phyloP scores from a whole-genome alignment of 2,888 invertebrate genomes.

The Anoplius nigerrimus region DNA sequence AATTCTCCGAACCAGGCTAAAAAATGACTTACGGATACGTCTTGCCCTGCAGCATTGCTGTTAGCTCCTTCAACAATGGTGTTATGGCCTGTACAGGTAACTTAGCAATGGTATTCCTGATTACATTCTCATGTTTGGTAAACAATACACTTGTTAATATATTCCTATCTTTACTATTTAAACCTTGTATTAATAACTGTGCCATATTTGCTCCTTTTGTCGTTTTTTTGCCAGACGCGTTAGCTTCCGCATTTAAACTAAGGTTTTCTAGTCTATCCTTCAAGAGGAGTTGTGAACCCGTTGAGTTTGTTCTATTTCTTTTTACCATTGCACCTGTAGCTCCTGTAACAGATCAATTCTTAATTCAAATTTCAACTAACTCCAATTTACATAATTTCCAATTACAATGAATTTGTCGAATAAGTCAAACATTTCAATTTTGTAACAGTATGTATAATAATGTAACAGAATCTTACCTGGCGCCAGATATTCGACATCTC shows the following conservation, averaged over 20 bases:
- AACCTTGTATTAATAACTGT: constrained; percentile 87
- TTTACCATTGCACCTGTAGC: constrained; percentile 35
- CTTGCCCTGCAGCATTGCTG: constrained; percentile 81
- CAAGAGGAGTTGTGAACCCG: constrained; percentile 83
- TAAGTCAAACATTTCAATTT: no score
- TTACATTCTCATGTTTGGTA: constrained; percentile 81
- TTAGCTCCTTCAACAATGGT: constrained; percentile 84
- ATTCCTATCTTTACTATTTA: constrained; percentile 88
- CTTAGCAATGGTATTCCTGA: constrained; percentile 84
- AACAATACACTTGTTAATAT: constrained; percentile 85
- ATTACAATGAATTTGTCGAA: no score
- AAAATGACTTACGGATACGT: constrained; percentile 80
- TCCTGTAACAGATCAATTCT: constrained; percentile 32
- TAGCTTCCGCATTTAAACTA: constrained; percentile 78
- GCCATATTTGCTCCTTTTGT: constrained; percentile 81
- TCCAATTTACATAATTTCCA: neutral
- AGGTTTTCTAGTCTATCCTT: constrained; percentile 89
- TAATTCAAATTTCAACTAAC: constrained; percentile 5
- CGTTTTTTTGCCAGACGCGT: constrained; percentile 75
- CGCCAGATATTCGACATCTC: constrained; percentile 76
- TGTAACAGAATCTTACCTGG: constrained; percentile 70
- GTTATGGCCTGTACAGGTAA: constrained; percentile 87
- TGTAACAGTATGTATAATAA: no score
- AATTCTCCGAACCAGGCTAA: no score
- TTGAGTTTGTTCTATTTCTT: constrained; percentile 32